Evolutionary conservation across 2,888 invertebrate genomes (phyloP), one percentile per base, ranked within the genome.

Genomic region (Psylliodes chrysocephalus): DNA sequence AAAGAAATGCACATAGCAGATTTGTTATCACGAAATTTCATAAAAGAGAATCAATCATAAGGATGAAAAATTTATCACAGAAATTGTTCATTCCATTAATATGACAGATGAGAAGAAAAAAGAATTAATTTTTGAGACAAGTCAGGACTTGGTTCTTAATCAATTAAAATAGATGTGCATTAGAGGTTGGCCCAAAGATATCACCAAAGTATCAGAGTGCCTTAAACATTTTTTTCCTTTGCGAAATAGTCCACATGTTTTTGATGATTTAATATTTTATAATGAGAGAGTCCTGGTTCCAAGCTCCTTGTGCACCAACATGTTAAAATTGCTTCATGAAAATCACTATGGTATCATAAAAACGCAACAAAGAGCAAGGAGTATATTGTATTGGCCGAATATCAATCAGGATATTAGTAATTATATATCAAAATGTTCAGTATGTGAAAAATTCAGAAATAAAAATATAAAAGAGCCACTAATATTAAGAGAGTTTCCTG

Each of bases 1-100:
- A 73, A 71, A 62, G 14, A 28, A 1, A 61, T 69, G 67, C 59
- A 62, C 22, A 57, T 68, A 18, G 67, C 67, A 8, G 67, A 69
- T 60, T 19, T 63, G 10, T 40, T 68, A 17, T 63, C 62, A 6
- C 44, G 67, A 28, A 59, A 12, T 17, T 47, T 12, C 14, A 25
- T 25, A 18, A 25, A 47, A 47, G 47, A n/a, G n/a, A n/a, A n/a
- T n/a, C n/a, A n/a, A 25, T 7, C 17, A 14, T 47, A 7, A 2
- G 8, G 10, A n/a, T 25, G 47, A 47, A 0, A 14, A 14, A 12
- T 4, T 12, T 12, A 12, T 25, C 10, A 38, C 6, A 17, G 2
- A 17, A 14, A 12, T 60, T 8, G 56, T 66, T 22, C 42, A 55
- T 51, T 14, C 14, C 15, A n/a, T 33, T 33, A n/a, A 33, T 10